Conservation (phyloP, 2,113 vertebrate species). For the Lagenorhynchus albirostris region DNA sequence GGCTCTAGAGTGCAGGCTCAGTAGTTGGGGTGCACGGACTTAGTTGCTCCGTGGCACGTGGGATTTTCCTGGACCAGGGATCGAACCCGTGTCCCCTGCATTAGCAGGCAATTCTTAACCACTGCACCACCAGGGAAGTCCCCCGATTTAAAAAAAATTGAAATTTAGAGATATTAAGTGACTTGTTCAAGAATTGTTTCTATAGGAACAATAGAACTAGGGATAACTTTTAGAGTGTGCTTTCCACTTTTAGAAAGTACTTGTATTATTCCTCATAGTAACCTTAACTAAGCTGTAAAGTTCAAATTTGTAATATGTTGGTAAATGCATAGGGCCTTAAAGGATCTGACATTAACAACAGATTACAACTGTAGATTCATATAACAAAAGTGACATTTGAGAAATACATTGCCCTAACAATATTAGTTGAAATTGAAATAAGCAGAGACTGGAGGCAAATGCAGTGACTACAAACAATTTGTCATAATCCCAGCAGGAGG, state of each 20-base stretch:
- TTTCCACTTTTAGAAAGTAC: neutral
- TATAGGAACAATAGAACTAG: neutral
- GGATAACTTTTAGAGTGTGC: neutral
- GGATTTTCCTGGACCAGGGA: too few relatives aligned
- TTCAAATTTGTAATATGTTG: neutral
- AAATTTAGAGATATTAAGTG: slow-evolving; percentile 5
- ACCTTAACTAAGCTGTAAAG: neutral
- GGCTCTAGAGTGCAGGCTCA: too few relatives aligned
- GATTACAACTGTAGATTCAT: neutral
- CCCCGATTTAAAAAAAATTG: neutral
- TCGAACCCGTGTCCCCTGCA: too few relatives aligned
- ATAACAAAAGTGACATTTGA: neutral
- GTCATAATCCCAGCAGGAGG: neutral
- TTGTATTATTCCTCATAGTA: neutral
- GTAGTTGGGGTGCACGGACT: too few relatives aligned
- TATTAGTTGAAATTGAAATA: neutral
- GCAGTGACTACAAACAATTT: neutral
- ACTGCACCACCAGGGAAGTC: too few relatives aligned
- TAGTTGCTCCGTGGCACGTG: too few relatives aligned
- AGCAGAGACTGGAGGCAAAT: neutral
- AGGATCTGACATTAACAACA: neutral
- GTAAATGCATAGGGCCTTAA: neutral
- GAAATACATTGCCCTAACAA: neutral
- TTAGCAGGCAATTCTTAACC: too few relatives aligned
- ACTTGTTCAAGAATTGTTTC: neutral